Base-by-base conservation (phyloP, 2,113 vertebrate genomes). In the Hipposideros armiger region DNA sequence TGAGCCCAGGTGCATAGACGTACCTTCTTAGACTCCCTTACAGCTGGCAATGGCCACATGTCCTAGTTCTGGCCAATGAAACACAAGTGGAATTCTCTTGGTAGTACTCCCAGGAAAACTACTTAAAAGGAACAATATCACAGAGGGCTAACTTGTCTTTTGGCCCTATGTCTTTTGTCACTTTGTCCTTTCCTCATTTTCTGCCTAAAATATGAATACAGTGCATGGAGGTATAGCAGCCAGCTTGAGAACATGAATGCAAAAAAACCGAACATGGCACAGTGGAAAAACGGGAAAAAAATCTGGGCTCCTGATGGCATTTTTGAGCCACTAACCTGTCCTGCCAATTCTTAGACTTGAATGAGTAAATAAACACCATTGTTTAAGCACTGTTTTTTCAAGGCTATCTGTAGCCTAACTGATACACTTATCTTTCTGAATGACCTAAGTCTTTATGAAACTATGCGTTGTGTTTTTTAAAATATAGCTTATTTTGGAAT, bases 371-470 rank as follows among this genome's bases (percentile, higher is more conserved):
- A 56, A 87, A 32, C 11, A 4, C 78, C 26, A 40, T 80, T 74
- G 2, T 58, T 78, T 66, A 87, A 90, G 36, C 50, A n/a, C 20
- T 17, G 70, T 5, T 26, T 91, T 36, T 26, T 80, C 13, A 6
- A 36, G 3, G 11, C 40, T 32, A 16, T 7, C 30, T 72, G 11
- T 11, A 60, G 47, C 45, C 28, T 81, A 60, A 82, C 19, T 50
- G 30, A 36, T 64, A 54, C 0, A 50, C 28, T 77, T 91, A 10
- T 85, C 52, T 70, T 89, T 45, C 89, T 72, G 30, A 66, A 60
- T 76, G 92, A 58, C 26, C 83, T 80, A 54, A 58, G 5, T 94
- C n/a, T 90, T 94, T 22, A 22, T 77, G 73, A 86, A 95, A 77
- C 82, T 64, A 72, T 47, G 2, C 52, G n/a, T 56, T 92, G 36